These are phyloP conservation scores for Drosophila pseudoananassae DNA, from an alignment of 1,140 invertebrate genomes.

Conservation along the genomic window DNA sequence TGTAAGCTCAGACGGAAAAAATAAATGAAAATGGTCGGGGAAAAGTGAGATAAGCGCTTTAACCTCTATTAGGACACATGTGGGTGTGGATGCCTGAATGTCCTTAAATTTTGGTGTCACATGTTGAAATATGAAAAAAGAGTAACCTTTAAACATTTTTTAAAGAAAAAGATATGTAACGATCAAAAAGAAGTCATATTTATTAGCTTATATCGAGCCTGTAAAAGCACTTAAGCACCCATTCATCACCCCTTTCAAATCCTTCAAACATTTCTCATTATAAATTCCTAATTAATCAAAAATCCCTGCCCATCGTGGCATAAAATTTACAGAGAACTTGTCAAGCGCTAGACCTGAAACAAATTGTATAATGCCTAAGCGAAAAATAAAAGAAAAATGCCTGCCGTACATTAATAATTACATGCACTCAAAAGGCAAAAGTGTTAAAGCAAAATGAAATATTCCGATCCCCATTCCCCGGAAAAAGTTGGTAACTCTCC, in stretches of 20 bases:
- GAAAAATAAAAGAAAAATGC: constrained; percentile 32
- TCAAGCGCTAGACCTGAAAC: constrained; percentile 70
- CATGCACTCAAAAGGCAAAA: constrained; percentile 65
- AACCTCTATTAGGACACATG: constrained; percentile 61
- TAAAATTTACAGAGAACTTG: constrained; percentile 64
- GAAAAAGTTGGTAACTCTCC: constrained; percentile 28
- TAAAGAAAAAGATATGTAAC: background rate
- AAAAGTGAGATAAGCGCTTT: constrained; percentile 73
- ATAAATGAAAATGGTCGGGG: constrained; percentile 22
- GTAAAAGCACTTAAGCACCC: constrained; percentile 20
- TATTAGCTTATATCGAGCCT: background rate
- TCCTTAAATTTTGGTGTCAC: background rate
- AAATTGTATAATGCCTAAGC: constrained; percentile 66
- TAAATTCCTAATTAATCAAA: constrained; percentile 67
- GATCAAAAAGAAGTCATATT: background rate
- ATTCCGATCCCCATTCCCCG: constrained; percentile 9
- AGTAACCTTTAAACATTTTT: background rate
- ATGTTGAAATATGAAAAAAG: background rate
- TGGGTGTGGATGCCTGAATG: constrained; percentile 9
- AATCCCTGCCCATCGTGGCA: constrained; percentile 55
- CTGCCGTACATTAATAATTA: constrained; percentile 61
- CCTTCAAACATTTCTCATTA: constrained; percentile 29
- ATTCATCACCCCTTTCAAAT: constrained; percentile 9
- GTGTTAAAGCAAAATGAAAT: constrained; percentile 63
- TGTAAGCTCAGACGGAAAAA: constrained; percentile 52